Base-by-base conservation (phyloP, 2,888 invertebrate genomes). In the Mechanitis messenoides region DNA sequence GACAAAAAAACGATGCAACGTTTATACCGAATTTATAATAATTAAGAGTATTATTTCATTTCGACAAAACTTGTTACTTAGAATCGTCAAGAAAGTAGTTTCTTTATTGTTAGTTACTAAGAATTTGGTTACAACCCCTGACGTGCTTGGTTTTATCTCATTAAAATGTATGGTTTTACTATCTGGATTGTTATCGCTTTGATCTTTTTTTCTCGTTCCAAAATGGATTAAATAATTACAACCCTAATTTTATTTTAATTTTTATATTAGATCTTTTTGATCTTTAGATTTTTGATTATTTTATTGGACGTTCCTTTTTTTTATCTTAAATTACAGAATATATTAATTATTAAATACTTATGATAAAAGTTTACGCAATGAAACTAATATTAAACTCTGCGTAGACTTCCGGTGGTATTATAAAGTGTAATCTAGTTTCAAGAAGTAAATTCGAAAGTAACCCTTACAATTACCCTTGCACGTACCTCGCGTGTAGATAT, bases 371-470 rank as follows among this genome's bases (percentile, higher is more conserved):
- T 9, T 42, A 42, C 9, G 42, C 42, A 11, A 42, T 42, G 6
- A 9, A 42, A 42, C 42, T 42, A 42, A 42, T 42, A 9, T 9
- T 9, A 42, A 11, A 5, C 11, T 11, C 9, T 42, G 7, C 42
- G 54, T 53, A 55, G 56, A 66, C 66, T 62, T 61, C 65, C 63
- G 33, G 57, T 55, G 61, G 61, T 64, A 55, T 66, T 68, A 72
- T 61, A 67, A 70, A 68, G 70, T 69, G 62, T 73, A 74, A 81
- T 79, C 76, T 78, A 73, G 74, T 73, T 75, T 69, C 69, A 74
- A 74, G 70, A 65, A 79, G 79, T 79, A 81, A 84, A 81, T 79
- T 74, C 80, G 78, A 70, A 72, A 72, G 71, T 70, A 76, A 74
- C 79, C 78, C 75, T 74, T 73, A 63, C 75, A 76, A 76, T 78